Evolutionary conservation across 1,140 invertebrate genomes (phyloP).

Genomic region (Brachionus asplanchnoidis): DNA sequence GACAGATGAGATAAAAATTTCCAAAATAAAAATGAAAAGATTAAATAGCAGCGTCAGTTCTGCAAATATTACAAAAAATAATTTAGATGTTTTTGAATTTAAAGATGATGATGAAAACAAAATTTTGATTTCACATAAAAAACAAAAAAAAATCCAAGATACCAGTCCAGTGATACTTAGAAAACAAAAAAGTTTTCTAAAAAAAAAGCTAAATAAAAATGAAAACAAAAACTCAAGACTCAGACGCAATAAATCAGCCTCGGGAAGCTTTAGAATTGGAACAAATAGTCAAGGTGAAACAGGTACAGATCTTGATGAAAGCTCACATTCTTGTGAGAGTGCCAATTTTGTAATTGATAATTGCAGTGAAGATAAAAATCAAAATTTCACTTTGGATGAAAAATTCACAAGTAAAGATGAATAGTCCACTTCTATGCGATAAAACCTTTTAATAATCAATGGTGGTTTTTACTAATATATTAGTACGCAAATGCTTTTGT

Average conservation of each 20-base stretch:
- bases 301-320: conserved; percentile 20
- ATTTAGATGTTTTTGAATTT: conserved; percentile 28
- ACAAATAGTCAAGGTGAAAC: conserved; percentile 28
- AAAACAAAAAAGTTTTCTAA: not conserved
- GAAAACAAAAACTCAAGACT: not conserved
- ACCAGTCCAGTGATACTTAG: not conserved
- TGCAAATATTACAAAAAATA: not conserved
- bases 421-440: not conserved
- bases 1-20: not conserved
- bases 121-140: not conserved
- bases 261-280: not conserved
- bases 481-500: not conserved
- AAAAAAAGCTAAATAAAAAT: not conserved
- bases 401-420: not conserved
- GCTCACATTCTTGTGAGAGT: not conserved
- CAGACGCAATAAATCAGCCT: not conserved
- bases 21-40: not conserved
- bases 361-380: not conserved
- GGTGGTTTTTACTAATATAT: not conserved
- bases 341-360: not conserved
- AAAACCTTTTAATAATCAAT: not conserved
- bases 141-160: not conserved
- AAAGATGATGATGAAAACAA: not conserved
- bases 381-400: not conserved
- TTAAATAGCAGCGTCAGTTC: not conserved